Percentiles rank a stretch among this genome's conserved stretches.
phyloP scores from a whole-genome alignment of 2,797 vertebrate species.

The Chrosomus eos region DNA sequence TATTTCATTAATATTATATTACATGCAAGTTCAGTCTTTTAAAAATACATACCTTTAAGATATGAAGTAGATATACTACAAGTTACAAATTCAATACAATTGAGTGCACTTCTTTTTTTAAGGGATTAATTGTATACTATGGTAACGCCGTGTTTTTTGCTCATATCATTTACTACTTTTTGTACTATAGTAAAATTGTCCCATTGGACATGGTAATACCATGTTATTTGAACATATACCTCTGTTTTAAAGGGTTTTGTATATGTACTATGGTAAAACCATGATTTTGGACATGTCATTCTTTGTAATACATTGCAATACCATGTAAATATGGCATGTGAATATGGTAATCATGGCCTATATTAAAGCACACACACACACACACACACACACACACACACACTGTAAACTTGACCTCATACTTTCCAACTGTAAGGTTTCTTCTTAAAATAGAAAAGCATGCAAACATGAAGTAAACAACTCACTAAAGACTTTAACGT shows the following conservation, averaged over 20 bases:
- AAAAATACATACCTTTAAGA: not conserved
- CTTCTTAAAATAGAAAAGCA: slow-evolving; percentile 49
- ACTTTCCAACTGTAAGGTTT: slow-evolving; percentile 37
- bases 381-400: slow-evolving; percentile 19
- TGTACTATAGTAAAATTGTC: too few species aligned
- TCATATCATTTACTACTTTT: too few species aligned
- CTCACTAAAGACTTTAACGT: not conserved
- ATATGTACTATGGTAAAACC: not conserved
- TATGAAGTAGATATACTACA: not conserved
- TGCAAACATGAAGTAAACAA: slow-evolving; percentile 15
- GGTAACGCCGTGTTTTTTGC: not conserved
- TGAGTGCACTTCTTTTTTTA: not conserved
- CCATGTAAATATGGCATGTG: not conserved
- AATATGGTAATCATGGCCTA: not conserved
- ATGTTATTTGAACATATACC: not conserved
- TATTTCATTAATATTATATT: not conserved
- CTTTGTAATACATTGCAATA: not conserved
- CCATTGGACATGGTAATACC: not conserved
- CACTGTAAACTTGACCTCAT: slow-evolving; percentile 25
- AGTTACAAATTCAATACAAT: not conserved
- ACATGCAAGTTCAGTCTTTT: not conserved
- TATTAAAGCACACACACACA: not conserved
- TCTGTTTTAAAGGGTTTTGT: not conserved
- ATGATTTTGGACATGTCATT: not conserved
- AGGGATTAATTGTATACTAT: not conserved